Base-by-base conservation (phyloP, 2,797 vertebrate species). In the Protosalanx chinensis region DNA sequence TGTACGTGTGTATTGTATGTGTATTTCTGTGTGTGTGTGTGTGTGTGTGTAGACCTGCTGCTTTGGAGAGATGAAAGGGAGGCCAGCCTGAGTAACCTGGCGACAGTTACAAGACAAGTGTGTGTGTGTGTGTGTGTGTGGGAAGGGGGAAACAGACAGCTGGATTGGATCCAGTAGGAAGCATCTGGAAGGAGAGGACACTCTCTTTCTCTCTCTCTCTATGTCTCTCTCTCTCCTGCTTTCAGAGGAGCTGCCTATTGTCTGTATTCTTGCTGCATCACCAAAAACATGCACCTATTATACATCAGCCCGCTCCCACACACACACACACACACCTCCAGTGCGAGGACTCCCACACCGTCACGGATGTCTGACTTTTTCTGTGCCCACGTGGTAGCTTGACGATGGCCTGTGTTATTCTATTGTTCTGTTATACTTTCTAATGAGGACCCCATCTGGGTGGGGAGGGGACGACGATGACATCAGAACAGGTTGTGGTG, bases 91-190 rank as follows among this genome's bases (percentile, higher is more conserved):
- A 10, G 51, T 33, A 65, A 65, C 20, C n/a, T 5, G 35, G 61
- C 71, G 61, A 59, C 23, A 10, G n/a, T 29, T 29, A 59, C 51
- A 63, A 49, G 46, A 62, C 4, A n/a, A 41, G 64, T 15, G 20
- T 37, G 33, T 59, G 64, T 18, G 23, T 46, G 66, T 57, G 66
- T 57, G 35, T 32, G 63, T 41, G 41, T 6, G 74, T 64, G 87
- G 85, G 68, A 71, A 84, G 87, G 81, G 76, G 66, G 75, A 75
- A 74, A 66, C 81, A 80, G 75, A 84, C 76, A 82, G 72, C 75
- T 82, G 80, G 76, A 15, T 67, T 3, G 2, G 72, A 37, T 84
- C 81, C 84, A 86, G 83, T 74, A 86, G 88, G 86, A 91, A 86
- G 80, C 83, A 85, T 84, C 83, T 88, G 82, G 75, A 76, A 76